These are phyloP conservation scores for Mechanitis mazaeus DNA, from an alignment of 2,888 invertebrate species.

Conservation along the genomic window DNA sequence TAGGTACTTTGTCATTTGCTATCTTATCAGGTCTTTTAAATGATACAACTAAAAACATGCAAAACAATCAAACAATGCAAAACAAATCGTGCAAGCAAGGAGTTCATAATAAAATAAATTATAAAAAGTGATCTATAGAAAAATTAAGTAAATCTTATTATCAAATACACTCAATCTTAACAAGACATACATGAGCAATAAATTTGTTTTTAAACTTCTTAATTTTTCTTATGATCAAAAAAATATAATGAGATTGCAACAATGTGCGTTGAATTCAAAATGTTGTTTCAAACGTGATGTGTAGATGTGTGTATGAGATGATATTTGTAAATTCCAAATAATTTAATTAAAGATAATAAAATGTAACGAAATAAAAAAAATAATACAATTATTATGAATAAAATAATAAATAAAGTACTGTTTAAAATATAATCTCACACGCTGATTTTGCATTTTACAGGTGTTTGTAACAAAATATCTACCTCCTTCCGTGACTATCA, in stretches of 20 bases:
- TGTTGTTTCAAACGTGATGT: conserved; percentile 22
- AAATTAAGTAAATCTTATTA: background rate
- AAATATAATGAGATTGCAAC: conserved; percentile 17
- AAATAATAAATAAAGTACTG: background rate
- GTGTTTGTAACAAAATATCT: conserved; percentile 35
- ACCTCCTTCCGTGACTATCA: conserved; percentile 75
- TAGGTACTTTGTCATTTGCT: conserved; percentile 47
- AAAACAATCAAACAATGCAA: conserved; percentile 36
- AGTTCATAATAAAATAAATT: background rate
- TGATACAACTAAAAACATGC: conserved; percentile 83
- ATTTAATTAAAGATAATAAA: conserved; percentile 9
- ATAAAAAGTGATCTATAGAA: background rate
- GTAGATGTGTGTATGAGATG: conserved; percentile 28
- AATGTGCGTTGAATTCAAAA: conserved; percentile 24
- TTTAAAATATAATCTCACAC: conserved; percentile 24
- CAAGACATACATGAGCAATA: too few species aligned
- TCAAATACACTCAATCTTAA: too few species aligned
- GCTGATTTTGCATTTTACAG: conserved; percentile 3
- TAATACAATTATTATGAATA: conserved; percentile 7
- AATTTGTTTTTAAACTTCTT: background rate
- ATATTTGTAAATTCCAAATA: conserved; percentile 25
- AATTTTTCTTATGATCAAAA: conserved; percentile 2
- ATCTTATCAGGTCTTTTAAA: conserved; percentile 84
- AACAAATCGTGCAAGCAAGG: conserved; percentile 30
- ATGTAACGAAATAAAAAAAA: conserved; percentile 6